Conservation (phyloP, 1,140 invertebrate species). For the Anthonomus grandis region DNA sequence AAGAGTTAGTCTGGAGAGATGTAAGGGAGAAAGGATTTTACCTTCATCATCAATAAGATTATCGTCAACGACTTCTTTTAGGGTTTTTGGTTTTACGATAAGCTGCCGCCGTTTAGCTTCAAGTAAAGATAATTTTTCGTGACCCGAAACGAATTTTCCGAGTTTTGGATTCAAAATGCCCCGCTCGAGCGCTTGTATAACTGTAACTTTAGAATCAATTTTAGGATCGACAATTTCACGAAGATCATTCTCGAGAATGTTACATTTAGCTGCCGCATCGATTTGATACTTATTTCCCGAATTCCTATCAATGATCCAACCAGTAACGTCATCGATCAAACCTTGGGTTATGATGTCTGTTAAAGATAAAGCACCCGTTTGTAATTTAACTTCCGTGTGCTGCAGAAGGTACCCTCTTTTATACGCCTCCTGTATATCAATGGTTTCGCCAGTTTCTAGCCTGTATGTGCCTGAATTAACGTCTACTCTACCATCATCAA, state of each 20-base stretch:
- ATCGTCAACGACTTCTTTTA: slow-evolving; percentile 82
- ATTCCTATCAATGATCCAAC: slow-evolving; percentile 78
- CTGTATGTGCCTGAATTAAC: slow-evolving; percentile 69
- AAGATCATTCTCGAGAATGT: slow-evolving; percentile 70
- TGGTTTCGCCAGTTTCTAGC: slow-evolving; percentile 62
- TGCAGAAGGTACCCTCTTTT: slow-evolving; percentile 69
- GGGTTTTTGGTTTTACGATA: slow-evolving; percentile 83
- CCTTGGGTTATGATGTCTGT: slow-evolving; percentile 79
- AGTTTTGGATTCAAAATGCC: slow-evolving; percentile 75
- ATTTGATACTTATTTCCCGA: slow-evolving; percentile 76
- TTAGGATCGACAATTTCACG: slow-evolving; percentile 79
- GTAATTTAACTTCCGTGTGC: slow-evolving; percentile 67
- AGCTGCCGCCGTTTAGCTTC: slow-evolving; percentile 76
- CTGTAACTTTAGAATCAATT: slow-evolving; percentile 73
- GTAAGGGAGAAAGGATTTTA: slow-evolving; percentile 75
- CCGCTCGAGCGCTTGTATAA: slow-evolving; percentile 71
- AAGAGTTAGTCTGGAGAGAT: slow-evolving; percentile 71
- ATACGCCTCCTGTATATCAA: slow-evolving; percentile 78
- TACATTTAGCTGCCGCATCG: slow-evolving; percentile 73
- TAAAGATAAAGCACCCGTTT: slow-evolving; percentile 70
- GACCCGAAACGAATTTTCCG: slow-evolving; percentile 76
- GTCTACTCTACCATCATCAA: slow-evolving; percentile 76
- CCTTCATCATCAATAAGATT: slow-evolving; percentile 76
- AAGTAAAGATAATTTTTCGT: slow-evolving; percentile 73
- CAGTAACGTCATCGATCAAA: slow-evolving; percentile 69